These are phyloP conservation scores for Gisinianus flammeolus DNA, from an alignment of 2,888 invertebrate genomes.

Conservation along the genomic window DNA sequence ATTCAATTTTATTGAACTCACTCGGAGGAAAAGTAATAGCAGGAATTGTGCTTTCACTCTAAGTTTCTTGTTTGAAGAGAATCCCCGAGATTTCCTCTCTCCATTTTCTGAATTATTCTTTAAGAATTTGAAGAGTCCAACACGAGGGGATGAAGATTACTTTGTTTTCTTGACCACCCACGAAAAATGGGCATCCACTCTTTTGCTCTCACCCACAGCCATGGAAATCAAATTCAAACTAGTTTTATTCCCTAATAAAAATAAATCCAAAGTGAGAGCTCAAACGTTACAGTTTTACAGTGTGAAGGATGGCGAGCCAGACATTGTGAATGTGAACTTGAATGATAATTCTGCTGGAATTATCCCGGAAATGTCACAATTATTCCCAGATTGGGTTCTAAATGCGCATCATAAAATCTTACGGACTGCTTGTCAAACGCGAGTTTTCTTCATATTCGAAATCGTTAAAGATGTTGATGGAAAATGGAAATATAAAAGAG, in stretches of 20 bases:
- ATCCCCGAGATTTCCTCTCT: not conserved
- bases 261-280: not conserved
- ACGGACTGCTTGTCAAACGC: constrained; percentile 28
- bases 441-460: constrained; percentile 22
- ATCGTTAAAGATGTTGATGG: not conserved
- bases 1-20: not conserved
- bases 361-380: not conserved
- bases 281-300: constrained; percentile 2
- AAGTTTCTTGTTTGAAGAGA: not conserved
- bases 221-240: constrained; percentile 30
- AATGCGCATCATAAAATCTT: not conserved
- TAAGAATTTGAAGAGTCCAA: not conserved
- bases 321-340: not conserved
- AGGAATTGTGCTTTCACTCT: constrained; percentile 9
- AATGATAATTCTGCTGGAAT: not conserved
- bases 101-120: not conserved
- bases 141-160: constrained; percentile 24
- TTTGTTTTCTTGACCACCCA: not conserved
- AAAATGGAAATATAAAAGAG: constrained; percentile 24
- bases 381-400: constrained; percentile 18
- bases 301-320: not conserved
- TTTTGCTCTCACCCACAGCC: not conserved
- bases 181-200: not conserved
- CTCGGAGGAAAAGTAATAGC: not conserved
- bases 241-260: not conserved